Evolutionary conservation across 2,888 invertebrate genomes (phyloP).

Genomic region (Sepioteuthis lessoniana): DNA sequence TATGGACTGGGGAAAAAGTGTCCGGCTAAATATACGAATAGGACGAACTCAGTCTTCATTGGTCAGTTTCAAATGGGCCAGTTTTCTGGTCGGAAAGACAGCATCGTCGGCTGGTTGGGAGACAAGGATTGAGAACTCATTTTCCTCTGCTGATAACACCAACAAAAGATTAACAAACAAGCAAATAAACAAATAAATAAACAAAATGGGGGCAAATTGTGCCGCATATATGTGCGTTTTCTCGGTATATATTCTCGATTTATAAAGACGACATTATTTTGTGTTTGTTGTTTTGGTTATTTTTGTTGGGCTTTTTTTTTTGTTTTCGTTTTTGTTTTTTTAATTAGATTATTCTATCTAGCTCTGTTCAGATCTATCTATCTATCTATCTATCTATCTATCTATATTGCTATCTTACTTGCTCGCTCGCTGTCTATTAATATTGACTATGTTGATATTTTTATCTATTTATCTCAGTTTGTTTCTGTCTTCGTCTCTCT

Average conservation of each 20-base stretch:
- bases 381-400: too few species aligned
- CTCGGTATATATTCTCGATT: not conserved
- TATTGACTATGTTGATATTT: too few species aligned
- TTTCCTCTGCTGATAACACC: not conserved
- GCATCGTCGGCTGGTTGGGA: not conserved
- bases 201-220: not conserved
- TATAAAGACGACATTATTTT: not conserved
- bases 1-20: not conserved
- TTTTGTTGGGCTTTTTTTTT: too few species aligned
- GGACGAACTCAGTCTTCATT: not conserved
- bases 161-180: too few species aligned
- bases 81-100: not conserved
- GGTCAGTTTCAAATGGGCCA: not conserved
- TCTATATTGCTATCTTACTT: too few species aligned
- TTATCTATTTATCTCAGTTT: too few species aligned
- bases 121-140: not conserved
- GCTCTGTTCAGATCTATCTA: too few species aligned
- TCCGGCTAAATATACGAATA: not conserved
- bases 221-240: not conserved
- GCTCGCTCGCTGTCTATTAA: too few species aligned
- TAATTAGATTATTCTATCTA: too few species aligned
- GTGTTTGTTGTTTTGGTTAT: too few species aligned
- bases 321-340: too few species aligned
- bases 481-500: too few species aligned
- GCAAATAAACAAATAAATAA: not conserved